These are phyloP conservation scores for Argynnis bischoffii DNA, from an alignment of 2,888 invertebrate genomes.

Conservation along the genomic window DNA sequence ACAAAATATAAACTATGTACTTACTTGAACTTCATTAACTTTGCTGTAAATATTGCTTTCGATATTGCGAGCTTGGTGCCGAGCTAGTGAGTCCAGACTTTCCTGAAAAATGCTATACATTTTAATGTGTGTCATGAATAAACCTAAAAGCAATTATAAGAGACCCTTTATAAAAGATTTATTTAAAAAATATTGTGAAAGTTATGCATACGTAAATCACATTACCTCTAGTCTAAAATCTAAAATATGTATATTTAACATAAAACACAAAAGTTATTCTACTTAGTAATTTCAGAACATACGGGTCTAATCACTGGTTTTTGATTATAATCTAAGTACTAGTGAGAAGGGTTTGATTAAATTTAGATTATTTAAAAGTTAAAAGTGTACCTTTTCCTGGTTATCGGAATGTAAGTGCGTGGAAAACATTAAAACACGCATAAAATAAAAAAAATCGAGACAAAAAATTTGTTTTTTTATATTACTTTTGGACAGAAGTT, in stretches of 20 bases:
- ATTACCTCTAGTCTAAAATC: background rate
- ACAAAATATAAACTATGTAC: slow-evolving; percentile 22
- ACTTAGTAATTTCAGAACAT: background rate
- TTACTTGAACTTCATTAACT: slow-evolving; percentile 91
- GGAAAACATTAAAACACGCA: too few relatives aligned
- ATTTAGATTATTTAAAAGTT: background rate
- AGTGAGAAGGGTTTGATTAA: background rate
- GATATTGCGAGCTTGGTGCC: slow-evolving; percentile 89
- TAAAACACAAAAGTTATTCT: slow-evolving; percentile 10
- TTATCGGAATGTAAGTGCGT: too few relatives aligned
- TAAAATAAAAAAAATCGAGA: too few relatives aligned
- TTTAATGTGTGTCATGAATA: slow-evolving; percentile 36
- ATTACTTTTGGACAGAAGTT: too few relatives aligned
- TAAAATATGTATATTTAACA: slow-evolving; percentile 7
- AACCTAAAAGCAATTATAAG: slow-evolving; percentile 17
- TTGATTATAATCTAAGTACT: background rate
- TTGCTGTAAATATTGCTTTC: slow-evolving; percentile 94
- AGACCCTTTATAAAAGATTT: slow-evolving; percentile 7
- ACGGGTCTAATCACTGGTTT: slow-evolving; percentile 1
- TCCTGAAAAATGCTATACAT: slow-evolving; percentile 82
- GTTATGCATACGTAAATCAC: slow-evolving; percentile 11
- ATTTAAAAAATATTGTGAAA: slow-evolving; percentile 9
- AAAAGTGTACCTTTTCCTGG: too few relatives aligned
- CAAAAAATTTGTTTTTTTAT: too few relatives aligned
- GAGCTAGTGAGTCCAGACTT: slow-evolving; percentile 89